Percentiles rank a stretch among this genome's conserved stretches.
These are phyloP conservation scores for Drosophila pseudoobscura DNA, from an alignment of 1,140 invertebrate species.

Conservation along the genomic window DNA sequence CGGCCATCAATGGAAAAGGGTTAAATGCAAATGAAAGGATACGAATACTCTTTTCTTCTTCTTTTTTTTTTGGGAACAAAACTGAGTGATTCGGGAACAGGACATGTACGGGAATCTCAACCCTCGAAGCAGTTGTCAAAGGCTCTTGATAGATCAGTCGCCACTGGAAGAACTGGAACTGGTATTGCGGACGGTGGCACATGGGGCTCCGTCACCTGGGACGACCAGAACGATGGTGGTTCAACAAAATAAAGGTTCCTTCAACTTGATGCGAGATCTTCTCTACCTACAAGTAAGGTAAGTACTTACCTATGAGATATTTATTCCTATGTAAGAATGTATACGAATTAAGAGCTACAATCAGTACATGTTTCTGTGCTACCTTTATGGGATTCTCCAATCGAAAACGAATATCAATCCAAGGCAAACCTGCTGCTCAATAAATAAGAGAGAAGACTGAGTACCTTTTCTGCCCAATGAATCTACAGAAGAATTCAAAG, in stretches of 20 bases:
- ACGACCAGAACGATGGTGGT: conserved; percentile 3
- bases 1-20: conserved; percentile 48
- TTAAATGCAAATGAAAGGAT: conserved; percentile 71
- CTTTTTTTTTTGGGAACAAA: not conserved
- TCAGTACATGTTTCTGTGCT: too few species aligned
- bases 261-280: conserved; percentile 42
- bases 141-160: conserved; percentile 55
- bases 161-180: conserved; percentile 33
- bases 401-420: too few species aligned
- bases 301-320: too few species aligned
- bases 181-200: not conserved
- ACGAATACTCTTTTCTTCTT: not conserved
- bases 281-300: not conserved
- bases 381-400: too few species aligned
- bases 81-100: conserved; percentile 47
- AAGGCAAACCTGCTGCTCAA: too few species aligned
- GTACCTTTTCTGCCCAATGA: too few species aligned
- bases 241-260: conserved; percentile 52
- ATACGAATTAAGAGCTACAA: too few species aligned
- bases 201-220: conserved; percentile 20
- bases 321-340: too few species aligned
- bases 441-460: too few species aligned
- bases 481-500: too few species aligned
- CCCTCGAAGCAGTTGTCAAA: conserved; percentile 47
- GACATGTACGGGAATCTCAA: conserved; percentile 47